A percentile compares a stretch with the other conserved stretches of the same genome.
phyloP scores from a whole-genome alignment of 2,113 vertebrate genomes.

The Baryphthengus martii region DNA sequence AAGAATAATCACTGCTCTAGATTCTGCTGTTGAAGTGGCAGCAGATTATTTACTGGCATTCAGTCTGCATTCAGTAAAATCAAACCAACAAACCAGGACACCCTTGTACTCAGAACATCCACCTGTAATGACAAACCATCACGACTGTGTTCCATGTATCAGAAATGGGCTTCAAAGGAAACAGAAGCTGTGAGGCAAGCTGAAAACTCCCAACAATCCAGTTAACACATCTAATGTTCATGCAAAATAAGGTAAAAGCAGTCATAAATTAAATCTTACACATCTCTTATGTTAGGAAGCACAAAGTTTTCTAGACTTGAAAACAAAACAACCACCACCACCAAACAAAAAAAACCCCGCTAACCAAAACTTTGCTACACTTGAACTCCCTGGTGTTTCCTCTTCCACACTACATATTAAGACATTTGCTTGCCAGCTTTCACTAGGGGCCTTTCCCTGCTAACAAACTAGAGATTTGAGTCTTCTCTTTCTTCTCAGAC shows the following conservation, averaged over 20 bases:
- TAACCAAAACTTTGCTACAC: not conserved
- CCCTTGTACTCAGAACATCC: not conserved
- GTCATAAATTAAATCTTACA: not conserved
- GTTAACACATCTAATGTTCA: not conserved
- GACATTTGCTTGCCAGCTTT: not conserved
- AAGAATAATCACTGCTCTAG: not conserved
- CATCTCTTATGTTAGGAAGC: not conserved
- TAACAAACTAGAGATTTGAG: not conserved
- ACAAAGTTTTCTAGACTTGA: not conserved
- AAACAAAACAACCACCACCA: too few relatives aligned
- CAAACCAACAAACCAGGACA: not conserved
- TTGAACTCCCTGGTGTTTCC: not conserved
- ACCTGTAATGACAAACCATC: not conserved
- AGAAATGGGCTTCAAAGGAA: not conserved
- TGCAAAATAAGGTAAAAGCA: not conserved
- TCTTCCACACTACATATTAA: accelerated
- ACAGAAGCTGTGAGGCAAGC: not conserved
- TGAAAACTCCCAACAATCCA: not conserved
- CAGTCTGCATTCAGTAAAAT: not conserved
- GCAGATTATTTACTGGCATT: not conserved
- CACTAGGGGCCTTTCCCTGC: not conserved
- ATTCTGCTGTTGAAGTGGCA: not conserved
- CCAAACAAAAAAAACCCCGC: not conserved
- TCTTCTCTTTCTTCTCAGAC: not conserved
- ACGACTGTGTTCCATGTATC: not conserved